A percentile compares a stretch with the other conserved stretches of the same genome.
Conservation (phyloP, 1,140 invertebrate genomes). For the Batillaria attramentaria region DNA sequence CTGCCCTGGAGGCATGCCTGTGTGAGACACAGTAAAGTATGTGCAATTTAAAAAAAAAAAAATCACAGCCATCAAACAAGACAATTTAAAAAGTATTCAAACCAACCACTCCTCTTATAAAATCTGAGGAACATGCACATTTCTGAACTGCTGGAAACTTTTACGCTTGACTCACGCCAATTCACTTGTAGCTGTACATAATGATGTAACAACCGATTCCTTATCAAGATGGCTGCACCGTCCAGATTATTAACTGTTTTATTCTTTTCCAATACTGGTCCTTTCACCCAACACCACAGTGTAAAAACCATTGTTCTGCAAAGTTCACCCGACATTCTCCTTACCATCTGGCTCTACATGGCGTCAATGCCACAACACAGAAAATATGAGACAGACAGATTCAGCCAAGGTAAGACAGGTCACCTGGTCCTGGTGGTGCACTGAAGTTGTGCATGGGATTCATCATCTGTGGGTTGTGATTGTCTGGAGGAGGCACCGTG, state of each 20-base stretch:
- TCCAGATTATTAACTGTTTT: no score
- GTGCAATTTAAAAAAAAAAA: neutral
- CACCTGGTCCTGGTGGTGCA: neutral
- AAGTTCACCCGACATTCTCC: no score
- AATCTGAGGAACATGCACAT: neutral
- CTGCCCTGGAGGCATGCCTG: conserved; percentile 52
- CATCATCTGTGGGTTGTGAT: neutral
- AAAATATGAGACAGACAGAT: no score
- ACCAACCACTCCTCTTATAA: neutral
- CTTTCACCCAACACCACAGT: no score
- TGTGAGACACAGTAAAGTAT: neutral
- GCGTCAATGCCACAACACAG: no score
- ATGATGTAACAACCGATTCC: no score
- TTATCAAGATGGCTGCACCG: no score
- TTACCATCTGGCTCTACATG: no score
- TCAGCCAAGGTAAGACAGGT: no score
- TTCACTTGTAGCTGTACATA: neutral
- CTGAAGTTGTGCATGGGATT: neutral
- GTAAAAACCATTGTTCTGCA: no score
- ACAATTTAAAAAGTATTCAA: neutral
- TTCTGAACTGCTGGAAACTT: neutral
- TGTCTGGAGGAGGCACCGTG: neutral
- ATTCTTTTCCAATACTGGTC: no score
- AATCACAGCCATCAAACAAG: neutral
- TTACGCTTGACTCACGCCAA: neutral